Conservation (phyloP, 2,797 vertebrate species). For the Myotis findleyi region DNA sequence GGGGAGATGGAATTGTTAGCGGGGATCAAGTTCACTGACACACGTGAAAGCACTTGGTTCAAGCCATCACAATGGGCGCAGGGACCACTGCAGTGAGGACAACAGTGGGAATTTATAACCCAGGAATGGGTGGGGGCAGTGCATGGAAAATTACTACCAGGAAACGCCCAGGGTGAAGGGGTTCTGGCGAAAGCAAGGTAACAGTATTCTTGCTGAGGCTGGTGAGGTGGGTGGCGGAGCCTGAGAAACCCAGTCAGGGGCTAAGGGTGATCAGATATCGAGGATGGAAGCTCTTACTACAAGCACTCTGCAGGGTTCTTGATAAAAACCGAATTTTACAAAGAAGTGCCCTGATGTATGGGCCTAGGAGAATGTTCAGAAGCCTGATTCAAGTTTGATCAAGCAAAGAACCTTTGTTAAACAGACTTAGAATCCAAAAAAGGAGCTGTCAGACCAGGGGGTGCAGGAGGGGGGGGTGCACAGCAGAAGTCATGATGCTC, state of each 20-base stretch:
- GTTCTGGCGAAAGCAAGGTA: too few relatives aligned
- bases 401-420: neutral
- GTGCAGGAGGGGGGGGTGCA: neutral
- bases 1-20: neutral
- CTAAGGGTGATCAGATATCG: fast-evolving
- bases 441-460: neutral
- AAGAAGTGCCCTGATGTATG: neutral
- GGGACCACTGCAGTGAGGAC: neutral
- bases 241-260: neutral
- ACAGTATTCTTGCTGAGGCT: neutral
- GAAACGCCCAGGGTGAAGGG: neutral
- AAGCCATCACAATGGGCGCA: fast-evolving
- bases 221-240: neutral
- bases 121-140: neutral
- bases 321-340: neutral
- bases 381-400: neutral
- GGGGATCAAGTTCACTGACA: neutral
- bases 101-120: neutral
- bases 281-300: neutral
- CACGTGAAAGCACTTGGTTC: neutral
- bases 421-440: neutral
- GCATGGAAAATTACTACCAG: neutral
- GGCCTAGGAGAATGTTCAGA: neutral
- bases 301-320: neutral
- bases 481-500: neutral